A percentile compares a stretch with the other conserved stretches of the same genome.
phyloP scores from a whole-genome alignment of 1,140 invertebrate species.

The Drosophila prosaltans region DNA sequence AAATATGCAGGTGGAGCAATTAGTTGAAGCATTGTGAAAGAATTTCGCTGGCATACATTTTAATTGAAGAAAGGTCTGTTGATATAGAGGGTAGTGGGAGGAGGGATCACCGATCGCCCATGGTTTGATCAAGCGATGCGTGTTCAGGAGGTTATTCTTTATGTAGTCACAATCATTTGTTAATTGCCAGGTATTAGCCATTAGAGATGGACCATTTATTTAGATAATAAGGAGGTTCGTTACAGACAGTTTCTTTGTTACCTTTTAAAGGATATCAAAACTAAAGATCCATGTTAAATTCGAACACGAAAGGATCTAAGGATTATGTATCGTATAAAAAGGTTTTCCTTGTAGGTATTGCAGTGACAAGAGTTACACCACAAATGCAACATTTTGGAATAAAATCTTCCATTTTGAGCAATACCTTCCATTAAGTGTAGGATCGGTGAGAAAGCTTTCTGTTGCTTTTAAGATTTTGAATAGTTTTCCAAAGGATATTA shows the following conservation, averaged over 20 bases:
- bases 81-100: background rate
- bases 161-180: slow-evolving; percentile 25
- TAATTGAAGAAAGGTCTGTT: too few relatives aligned
- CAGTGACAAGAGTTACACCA: too few relatives aligned
- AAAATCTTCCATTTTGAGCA: too few relatives aligned
- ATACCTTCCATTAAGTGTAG: too few relatives aligned
- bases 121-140: slow-evolving; percentile 38
- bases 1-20: slow-evolving; percentile 69
- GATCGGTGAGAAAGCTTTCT: too few relatives aligned
- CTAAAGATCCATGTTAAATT: background rate
- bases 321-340: too few relatives aligned
- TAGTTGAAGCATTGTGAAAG: slow-evolving; percentile 36
- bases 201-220: slow-evolving; percentile 40
- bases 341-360: too few relatives aligned
- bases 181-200: slow-evolving; percentile 29
- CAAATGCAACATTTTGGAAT: too few relatives aligned
- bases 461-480: too few relatives aligned
- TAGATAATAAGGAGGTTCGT: slow-evolving; percentile 21
- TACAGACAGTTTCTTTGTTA: background rate
- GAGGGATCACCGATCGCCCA: slow-evolving; percentile 49
- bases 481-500: too few relatives aligned
- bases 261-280: background rate
- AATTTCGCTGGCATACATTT: background rate
- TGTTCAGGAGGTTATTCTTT: slow-evolving; percentile 17
- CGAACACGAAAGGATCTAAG: background rate